A percentile compares a stretch with the other conserved stretches of the same genome.
Conservation (phyloP, 1,140 invertebrate genomes). For the Drosophila biarmipes region DNA sequence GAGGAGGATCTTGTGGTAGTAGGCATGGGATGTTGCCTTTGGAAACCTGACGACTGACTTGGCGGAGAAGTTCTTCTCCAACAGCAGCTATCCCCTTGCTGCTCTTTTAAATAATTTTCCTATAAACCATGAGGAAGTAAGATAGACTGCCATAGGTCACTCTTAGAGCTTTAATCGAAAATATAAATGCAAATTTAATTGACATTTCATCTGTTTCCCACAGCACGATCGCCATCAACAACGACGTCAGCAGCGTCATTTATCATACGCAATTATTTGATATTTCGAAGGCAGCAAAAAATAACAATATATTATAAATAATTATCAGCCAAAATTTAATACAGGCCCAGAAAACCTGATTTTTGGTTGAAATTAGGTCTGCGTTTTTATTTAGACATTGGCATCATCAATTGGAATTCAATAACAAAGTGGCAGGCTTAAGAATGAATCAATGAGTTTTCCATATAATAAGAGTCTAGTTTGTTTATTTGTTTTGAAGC, state of each 20-base stretch:
- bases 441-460: slow-evolving; percentile 61
- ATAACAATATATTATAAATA: slow-evolving; percentile 46
- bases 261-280: slow-evolving; percentile 47
- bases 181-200: slow-evolving; percentile 27
- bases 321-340: slow-evolving; percentile 35
- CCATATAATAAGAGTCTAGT: slow-evolving; percentile 14
- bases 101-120: slow-evolving; percentile 5
- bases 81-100: too few species aligned
- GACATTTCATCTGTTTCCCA: slow-evolving; percentile 37
- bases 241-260: slow-evolving; percentile 27
- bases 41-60: too few species aligned
- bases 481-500: slow-evolving; percentile 33
- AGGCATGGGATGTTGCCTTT: too few species aligned
- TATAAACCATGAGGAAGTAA: slow-evolving; percentile 12
- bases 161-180: slow-evolving; percentile 15
- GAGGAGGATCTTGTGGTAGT: too few species aligned
- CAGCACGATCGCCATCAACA: slow-evolving; percentile 26
- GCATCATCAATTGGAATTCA: slow-evolving; percentile 60
- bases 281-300: slow-evolving; percentile 21
- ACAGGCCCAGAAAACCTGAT: slow-evolving; percentile 58
- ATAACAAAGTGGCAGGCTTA: slow-evolving; percentile 36
- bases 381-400: slow-evolving; percentile 78
- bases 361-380: slow-evolving; percentile 71
- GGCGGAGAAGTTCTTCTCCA: too few species aligned
- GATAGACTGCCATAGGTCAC: neutral